Evolutionary conservation across 2,797 vertebrate species (phyloP).

Genomic region (Psittacula echo): DNA sequence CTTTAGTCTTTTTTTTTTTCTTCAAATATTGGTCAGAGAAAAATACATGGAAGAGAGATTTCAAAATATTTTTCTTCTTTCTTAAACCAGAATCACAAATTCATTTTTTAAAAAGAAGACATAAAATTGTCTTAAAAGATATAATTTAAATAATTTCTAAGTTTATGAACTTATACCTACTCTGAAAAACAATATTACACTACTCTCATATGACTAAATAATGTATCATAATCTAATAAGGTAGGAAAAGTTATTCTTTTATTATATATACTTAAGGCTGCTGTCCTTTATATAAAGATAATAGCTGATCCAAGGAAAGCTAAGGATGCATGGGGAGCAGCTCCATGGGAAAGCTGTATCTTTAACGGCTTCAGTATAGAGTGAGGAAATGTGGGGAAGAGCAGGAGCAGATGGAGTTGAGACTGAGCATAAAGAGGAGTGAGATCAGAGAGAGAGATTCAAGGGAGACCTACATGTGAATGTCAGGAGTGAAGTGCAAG

Average conservation of each 20-base stretch:
- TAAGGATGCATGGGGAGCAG: background rate
- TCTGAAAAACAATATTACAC: background rate
- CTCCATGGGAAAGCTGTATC: background rate
- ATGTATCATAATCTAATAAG: background rate
- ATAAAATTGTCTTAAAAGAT: background rate
- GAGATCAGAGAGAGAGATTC: background rate
- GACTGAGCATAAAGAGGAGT: conserved; percentile 3
- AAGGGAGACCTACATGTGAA: background rate
- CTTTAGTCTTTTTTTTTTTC: too few relatives aligned
- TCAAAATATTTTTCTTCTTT: background rate
- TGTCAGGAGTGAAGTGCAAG: background rate
- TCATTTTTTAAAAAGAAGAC: background rate
- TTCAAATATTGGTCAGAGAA: background rate
- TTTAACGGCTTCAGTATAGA: background rate
- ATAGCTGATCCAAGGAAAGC: background rate
- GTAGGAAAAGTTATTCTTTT: background rate
- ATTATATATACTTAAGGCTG: background rate
- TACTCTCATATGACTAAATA: background rate
- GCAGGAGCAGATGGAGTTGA: background rate
- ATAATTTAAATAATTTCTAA: background rate
- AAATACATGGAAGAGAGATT: background rate
- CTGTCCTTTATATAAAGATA: background rate
- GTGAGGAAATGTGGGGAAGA: background rate
- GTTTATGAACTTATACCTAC: background rate
- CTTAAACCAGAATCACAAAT: background rate